Base-by-base conservation (phyloP, 2,888 invertebrate genomes). In the Pristionchus mayeri region DNA sequence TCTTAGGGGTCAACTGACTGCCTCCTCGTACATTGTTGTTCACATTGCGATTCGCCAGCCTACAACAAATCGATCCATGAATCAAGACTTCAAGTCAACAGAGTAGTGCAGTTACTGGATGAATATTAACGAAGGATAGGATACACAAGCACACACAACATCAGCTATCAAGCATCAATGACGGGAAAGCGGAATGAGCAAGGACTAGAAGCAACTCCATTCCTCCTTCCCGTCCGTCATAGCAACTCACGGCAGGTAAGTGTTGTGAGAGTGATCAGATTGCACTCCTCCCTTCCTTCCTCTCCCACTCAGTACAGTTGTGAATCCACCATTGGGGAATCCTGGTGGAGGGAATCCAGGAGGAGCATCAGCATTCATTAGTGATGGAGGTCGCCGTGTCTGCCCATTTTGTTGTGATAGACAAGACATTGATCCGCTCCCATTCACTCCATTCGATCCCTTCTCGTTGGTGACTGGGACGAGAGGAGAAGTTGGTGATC, bases 21-120 rank as follows among this genome's bases (percentile, higher is more conserved):
- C 75, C 75, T 48, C 75, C 75, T 44, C 75, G n/a, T 24, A 24
- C 48, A 75, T 75, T 75, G 27, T 44, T 75, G 48, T 75, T 75
- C 44, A 44, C 44, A 18, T 21, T 21, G 24, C 75, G 75, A 75
- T 44, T 48, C 27, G 37, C 75, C 75, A 75, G 48, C 48, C 75
- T 75, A 21, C 7, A 75, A 75, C 48, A 44, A 44, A 75, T 75
- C 44, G 7, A 75, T 75, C 44, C 21, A 75, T 75, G 24, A 67
- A 13, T 27, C 24, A n/a, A n/a, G 11, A 0, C 16, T 37, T 6
- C 21, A 21, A 21, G 27, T 11, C 27, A 30, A 16, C 3, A 30
- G 30, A 11, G 27, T 27, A 30, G 67, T 67, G 67, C 37, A 37
- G 37, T 34, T 67, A 30, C 9, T 27, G 9, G 27, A 60, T 54